A percentile compares a stretch with the other conserved stretches of the same genome.
Conservation (phyloP, 2,797 vertebrate genomes). For the Synaphobranchus kaupii region DNA sequence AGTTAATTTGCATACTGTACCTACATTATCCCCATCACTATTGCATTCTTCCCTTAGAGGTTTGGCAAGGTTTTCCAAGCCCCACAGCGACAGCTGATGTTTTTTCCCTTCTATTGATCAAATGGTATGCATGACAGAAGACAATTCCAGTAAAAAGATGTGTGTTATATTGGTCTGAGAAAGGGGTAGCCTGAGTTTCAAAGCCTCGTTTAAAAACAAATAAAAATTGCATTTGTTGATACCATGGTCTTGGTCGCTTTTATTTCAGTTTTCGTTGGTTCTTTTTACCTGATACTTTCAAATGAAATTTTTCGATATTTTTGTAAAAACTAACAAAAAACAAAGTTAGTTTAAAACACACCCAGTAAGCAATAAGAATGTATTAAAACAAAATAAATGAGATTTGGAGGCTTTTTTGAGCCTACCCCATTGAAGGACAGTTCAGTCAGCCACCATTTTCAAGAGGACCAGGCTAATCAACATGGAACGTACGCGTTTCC, state of each 20-base stretch:
- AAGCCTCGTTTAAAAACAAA: neutral
- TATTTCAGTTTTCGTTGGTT: neutral
- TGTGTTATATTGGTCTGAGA: neutral
- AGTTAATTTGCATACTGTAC: neutral
- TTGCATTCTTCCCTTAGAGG: neutral
- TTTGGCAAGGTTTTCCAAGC: neutral
- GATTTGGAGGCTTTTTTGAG: neutral
- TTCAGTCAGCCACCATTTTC: constrained; percentile 9
- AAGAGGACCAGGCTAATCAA: constrained; percentile 46
- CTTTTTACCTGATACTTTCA: neutral
- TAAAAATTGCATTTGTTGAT: neutral
- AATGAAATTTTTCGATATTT: neutral
- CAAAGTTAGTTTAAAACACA: neutral
- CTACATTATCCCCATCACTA: neutral
- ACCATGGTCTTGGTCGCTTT: neutral
- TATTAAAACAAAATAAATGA: neutral
- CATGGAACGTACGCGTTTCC: constrained; percentile 35
- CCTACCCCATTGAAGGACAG: constrained; percentile 29
- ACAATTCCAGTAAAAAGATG: neutral
- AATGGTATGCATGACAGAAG: neutral
- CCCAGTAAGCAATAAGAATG: neutral
- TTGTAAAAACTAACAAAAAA: neutral
- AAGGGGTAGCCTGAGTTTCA: neutral
- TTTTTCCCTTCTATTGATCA: neutral
- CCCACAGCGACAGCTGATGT: neutral